These are phyloP conservation scores for Aphidoletes aphidimyza DNA, from an alignment of 2,888 invertebrate genomes.

Conservation along the genomic window DNA sequence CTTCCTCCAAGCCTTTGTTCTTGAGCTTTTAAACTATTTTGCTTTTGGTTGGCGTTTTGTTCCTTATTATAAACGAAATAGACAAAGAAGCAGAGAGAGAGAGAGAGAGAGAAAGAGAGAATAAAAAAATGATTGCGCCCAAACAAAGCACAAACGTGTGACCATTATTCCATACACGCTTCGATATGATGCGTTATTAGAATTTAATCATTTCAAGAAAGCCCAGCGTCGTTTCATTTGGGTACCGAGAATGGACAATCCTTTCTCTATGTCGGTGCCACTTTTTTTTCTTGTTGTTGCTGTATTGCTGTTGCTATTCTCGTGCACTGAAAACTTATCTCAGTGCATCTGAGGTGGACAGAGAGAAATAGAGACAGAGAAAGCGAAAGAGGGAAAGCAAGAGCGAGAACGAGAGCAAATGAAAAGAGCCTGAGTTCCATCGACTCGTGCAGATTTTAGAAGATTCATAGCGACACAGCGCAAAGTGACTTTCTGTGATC, in stretches of 20 bases:
- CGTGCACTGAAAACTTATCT: background rate
- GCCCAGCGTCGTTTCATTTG: background rate
- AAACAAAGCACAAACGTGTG: slow-evolving; percentile 27
- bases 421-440: background rate
- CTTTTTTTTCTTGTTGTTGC: background rate
- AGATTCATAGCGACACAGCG: slow-evolving; percentile 34
- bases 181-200: slow-evolving; percentile 44
- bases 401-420: background rate
- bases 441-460: background rate
- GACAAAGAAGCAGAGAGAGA: background rate
- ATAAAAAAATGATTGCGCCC: background rate
- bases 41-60: background rate
- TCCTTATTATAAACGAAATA: background rate
- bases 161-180: slow-evolving; percentile 43
- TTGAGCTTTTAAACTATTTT: background rate
- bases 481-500: slow-evolving; percentile 43
- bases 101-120: background rate
- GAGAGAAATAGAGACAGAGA: background rate
- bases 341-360: background rate
- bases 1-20: background rate
- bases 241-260: background rate
- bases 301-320: background rate
- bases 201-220: slow-evolving; percentile 40
- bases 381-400: background rate
- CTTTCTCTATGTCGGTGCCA: background rate